Conservation (phyloP, 2,113 vertebrate species). For the Malaclemys terrapin region DNA sequence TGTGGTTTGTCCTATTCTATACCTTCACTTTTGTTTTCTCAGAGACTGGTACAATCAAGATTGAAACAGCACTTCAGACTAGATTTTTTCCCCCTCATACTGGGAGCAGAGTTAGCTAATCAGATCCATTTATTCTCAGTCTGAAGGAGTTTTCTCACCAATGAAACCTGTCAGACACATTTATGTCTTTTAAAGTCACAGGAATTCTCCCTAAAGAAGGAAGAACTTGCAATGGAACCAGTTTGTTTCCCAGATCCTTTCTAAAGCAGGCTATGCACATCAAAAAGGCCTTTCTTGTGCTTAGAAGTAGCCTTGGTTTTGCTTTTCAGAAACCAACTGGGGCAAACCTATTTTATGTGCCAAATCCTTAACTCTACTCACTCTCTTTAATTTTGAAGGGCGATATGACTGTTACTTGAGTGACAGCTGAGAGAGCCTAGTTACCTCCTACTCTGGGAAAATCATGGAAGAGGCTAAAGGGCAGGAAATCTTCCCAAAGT, state of each 20-base stretch:
- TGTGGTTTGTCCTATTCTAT: neutral
- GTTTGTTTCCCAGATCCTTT: neutral
- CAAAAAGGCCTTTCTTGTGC: neutral
- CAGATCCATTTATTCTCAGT: constrained; percentile 63
- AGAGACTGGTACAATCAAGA: constrained; percentile 51
- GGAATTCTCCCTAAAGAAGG: constrained; percentile 52
- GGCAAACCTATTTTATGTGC: neutral
- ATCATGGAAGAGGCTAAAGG: neutral
- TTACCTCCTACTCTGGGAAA: neutral
- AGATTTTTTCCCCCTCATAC: constrained; percentile 13
- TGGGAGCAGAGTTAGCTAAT: constrained; percentile 50
- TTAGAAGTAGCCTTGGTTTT: neutral
- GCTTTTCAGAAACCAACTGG: neutral
- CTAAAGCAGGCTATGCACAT: neutral
- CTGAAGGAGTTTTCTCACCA: constrained; percentile 62
- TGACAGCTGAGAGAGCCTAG: neutral
- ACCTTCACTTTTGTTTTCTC: constrained; percentile 8
- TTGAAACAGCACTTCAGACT: constrained; percentile 36
- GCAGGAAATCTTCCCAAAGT: neutral
- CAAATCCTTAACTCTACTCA: neutral
- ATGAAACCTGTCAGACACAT: constrained; percentile 50
- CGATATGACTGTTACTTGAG: neutral
- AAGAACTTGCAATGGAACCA: neutral
- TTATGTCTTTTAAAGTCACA: constrained; percentile 42
- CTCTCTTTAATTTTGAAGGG: too few relatives aligned